Evolutionary conservation across 53 echinoderm and acorn worm species (phyloP), one percentile per base, ranked within the genome.

Genomic region (Henricia sp.): DNA sequence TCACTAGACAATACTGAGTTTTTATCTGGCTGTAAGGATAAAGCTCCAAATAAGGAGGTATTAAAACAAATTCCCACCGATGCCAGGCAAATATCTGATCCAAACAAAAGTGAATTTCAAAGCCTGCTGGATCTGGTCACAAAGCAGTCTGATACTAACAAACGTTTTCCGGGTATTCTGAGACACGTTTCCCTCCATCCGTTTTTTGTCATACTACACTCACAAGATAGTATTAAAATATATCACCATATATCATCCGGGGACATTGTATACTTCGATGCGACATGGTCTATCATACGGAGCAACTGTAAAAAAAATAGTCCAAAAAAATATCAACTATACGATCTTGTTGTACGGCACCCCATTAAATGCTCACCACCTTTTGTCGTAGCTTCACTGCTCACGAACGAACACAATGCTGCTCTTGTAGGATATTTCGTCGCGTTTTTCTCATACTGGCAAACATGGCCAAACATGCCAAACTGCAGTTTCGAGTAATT

Each of bases 201-300:
- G n/a, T 25, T 37, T 1, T 21, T 19, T 13, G 23, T 71, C 13
- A 29, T 50, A 21, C 51, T 71, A 1, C 50, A 48, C 17, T 71
- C 71, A 10, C 23, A 71, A 13, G 71, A 71, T 17, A 71, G 71
- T 23, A 25, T 71, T 71, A 71, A 28, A 34, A 8, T 71, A 11
- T 71, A 71, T 46, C 51, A 71, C 30, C 24, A 71, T 28, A 71
- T 71, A 3, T 71, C 46, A 26, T 14, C 8, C n/a, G 46, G 37
- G 20, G 68, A 34, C 23, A 52, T 83, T 0, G 32, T 78, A n/a
- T 54, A 69, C 29, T 54, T 83, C 8, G 83, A 69, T 68, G 83
- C 83, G 19, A 83, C 83, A 0, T 68, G 83, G 0, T 83, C 83
- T 11, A 52, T 83, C 38, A 68, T 83, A 14, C 70, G 53, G 11